phyloP scores from a whole-genome alignment of 2,113 vertebrate genomes.

The Struthidea cinerea region DNA sequence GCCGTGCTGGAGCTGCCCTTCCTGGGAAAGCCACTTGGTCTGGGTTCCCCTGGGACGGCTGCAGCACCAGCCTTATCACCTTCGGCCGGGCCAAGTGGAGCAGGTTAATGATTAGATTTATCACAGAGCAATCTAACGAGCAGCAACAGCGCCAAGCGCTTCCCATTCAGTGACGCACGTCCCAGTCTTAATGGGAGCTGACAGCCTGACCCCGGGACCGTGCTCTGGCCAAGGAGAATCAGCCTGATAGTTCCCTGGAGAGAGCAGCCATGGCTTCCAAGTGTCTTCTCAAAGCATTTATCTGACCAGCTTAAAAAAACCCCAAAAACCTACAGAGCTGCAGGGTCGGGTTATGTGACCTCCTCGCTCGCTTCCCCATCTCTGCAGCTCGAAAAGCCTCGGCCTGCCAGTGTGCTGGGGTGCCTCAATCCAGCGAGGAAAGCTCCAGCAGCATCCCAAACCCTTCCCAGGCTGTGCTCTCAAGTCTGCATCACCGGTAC shows the following conservation, averaged over 20 bases:
- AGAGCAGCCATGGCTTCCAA: neutral
- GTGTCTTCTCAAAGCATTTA: neutral
- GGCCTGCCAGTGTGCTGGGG: neutral
- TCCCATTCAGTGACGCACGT: neutral
- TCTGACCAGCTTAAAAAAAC: neutral
- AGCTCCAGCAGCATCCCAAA: neutral
- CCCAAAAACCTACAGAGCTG: neutral
- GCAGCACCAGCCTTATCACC: neutral
- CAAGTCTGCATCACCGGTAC: fast-evolving
- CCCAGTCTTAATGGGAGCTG: neutral
- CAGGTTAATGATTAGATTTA: neutral
- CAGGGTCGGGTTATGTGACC: neutral
- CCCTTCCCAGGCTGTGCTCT: neutral
- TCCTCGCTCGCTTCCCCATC: neutral
- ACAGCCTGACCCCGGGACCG: neutral
- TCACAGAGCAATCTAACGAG: constrained; percentile 14
- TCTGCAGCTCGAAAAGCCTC: neutral
- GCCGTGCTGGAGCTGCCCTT: neutral
- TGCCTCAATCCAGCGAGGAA: neutral
- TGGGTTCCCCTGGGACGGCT: neutral
- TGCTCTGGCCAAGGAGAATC: constrained; percentile 4
- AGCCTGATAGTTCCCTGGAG: constrained; percentile 6
- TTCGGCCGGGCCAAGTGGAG: neutral
- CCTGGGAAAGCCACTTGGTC: neutral
- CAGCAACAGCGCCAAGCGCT: neutral